Base-by-base conservation (phyloP, 2,113 vertebrate species). In the Leptosomus discolor region DNA sequence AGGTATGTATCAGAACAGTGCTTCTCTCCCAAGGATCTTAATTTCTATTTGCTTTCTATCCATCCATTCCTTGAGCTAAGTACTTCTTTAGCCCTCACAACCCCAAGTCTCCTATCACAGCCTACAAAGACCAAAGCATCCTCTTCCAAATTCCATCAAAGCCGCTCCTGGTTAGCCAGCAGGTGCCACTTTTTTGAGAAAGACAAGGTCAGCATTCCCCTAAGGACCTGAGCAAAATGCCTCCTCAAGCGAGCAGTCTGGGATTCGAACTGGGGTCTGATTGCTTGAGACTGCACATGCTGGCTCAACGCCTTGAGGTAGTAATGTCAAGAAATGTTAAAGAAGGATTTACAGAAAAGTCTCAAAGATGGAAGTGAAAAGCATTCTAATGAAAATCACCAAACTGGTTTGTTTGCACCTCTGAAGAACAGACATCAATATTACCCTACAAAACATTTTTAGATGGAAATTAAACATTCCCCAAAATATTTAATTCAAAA, bases 151-250 rank as follows among this genome's bases (percentile, higher is more conserved):
- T 13, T 90, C 82, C 90, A 45, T 61, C 46, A 60, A 43, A 58
- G 41, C 17, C 75, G 22, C 5, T 83, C 63, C 67, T 69, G 22
- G 30, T 53, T 54, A 85, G 73, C 91, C 39, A 90, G 68, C 63
- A 96, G 96, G 88, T 92, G 88, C 53, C 60, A 37, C 81, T 87
- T 91, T 74, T 67, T 75, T 30, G 43, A 93, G 88, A 54, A 64
- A 82, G 70, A 90, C 93, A 97, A 97, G 85, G 95, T 97, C 92
- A 97, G 75, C 46, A 3, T 37, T 94, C 60, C 94, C 90, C 95
- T 76, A 53, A 90, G 89, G 84, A 97, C 58, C 1, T 67, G 80
- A 97, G 75, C 67, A 94, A 95, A 97, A 57, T 3, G 30, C 79
- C 37, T 96, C 93, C 94, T 88, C 1, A 1, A 97, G 88, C 48